phyloP scores from a whole-genome alignment of 2,113 vertebrate genomes.

The Equus quagga region DNA sequence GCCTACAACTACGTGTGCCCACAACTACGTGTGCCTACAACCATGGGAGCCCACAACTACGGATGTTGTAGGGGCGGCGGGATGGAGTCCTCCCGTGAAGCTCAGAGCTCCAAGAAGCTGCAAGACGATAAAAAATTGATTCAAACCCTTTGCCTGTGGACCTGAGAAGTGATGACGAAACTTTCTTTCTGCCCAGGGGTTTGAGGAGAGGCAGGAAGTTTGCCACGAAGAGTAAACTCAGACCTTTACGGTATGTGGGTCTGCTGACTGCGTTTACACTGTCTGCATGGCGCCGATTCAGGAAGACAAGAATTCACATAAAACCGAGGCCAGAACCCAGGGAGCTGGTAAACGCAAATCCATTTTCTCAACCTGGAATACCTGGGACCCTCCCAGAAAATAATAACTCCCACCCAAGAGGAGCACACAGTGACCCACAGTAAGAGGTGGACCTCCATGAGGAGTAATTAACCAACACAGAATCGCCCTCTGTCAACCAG shows the following conservation, averaged over 20 bases:
- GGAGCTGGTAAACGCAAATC: background rate
- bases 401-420: fast-evolving
- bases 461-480: background rate
- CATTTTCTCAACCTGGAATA: background rate
- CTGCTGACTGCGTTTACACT: background rate
- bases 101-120: fast-evolving
- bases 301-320: background rate
- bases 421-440: fast-evolving
- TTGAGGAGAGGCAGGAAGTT: background rate
- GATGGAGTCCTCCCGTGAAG: fast-evolving
- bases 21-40: background rate
- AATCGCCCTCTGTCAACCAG: background rate
- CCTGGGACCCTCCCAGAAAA: background rate
- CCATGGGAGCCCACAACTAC: fast-evolving
- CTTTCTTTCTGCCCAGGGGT: background rate
- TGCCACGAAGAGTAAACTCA: background rate
- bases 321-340: background rate
- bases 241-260: fast-evolving
- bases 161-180: background rate
- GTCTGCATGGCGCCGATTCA: background rate
- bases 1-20: too few relatives aligned
- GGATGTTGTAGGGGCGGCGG: fast-evolving
- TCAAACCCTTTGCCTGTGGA: background rate
- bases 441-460: background rate
- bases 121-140: fast-evolving